phyloP scores from a whole-genome alignment of 2,797 vertebrate species.

The Anomalospiza imberbis region DNA sequence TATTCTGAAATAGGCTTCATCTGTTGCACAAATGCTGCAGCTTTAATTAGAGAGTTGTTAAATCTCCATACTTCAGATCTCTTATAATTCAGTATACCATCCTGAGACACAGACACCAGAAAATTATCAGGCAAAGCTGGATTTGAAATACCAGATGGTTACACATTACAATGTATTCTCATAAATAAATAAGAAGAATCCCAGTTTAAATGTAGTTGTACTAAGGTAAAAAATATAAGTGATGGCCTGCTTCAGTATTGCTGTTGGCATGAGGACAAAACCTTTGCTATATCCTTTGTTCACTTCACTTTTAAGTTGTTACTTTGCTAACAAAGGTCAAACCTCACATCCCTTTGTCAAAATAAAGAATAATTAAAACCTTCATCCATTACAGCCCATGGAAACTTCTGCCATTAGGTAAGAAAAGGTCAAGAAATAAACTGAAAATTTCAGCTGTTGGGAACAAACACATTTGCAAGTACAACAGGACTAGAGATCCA shows the following conservation, averaged over 20 bases:
- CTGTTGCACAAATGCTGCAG: conserved; percentile 68
- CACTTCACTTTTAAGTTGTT: background rate
- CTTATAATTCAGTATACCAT: conserved; percentile 62
- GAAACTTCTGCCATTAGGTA: background rate
- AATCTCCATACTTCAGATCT: conserved; percentile 73
- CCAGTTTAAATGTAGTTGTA: conserved; percentile 10
- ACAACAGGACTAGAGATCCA: background rate
- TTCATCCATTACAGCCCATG: background rate
- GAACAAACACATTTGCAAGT: background rate
- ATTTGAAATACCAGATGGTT: conserved; percentile 67
- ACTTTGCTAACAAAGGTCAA: conserved; percentile 4
- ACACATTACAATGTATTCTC: conserved; percentile 21
- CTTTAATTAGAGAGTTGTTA: conserved; percentile 74
- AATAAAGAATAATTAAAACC: background rate
- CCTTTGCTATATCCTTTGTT: background rate
- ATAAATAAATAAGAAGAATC: conserved; percentile 49
- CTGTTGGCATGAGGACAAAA: background rate
- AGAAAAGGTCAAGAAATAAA: background rate
- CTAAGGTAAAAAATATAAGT: background rate
- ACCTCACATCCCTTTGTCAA: background rate
- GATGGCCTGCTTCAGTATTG: background rate
- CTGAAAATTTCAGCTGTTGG: background rate
- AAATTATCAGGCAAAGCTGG: conserved; percentile 59
- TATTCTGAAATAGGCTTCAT: conserved; percentile 75
- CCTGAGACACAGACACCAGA: conserved; percentile 60